Conservation (phyloP, 2,113 vertebrate species). For the Gasterosteus aculeatus region DNA sequence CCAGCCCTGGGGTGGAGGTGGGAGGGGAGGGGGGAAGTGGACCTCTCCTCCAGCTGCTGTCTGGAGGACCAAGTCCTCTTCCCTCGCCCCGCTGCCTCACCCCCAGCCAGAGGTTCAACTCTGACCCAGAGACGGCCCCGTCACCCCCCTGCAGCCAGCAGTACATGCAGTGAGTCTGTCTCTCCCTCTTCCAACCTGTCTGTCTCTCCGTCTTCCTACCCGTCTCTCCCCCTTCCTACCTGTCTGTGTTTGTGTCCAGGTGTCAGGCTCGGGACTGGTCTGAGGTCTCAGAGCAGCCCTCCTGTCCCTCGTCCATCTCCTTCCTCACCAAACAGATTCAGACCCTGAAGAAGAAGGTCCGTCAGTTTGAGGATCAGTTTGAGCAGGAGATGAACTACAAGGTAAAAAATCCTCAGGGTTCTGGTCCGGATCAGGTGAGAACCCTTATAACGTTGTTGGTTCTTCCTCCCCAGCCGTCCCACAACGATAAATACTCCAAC, state of each 20-base stretch:
- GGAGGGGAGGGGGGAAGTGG: constrained; percentile 73
- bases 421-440: too few relatives aligned
- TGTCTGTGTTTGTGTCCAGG: constrained; percentile 42
- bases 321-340: constrained; percentile 93
- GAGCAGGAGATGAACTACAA: constrained; percentile 94
- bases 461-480: constrained; percentile 84
- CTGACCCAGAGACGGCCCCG: constrained; percentile 91
- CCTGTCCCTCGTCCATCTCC: constrained; percentile 81
- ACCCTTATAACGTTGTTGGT: too few relatives aligned
- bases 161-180: constrained; percentile 87
- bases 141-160: constrained; percentile 93
- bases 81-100: constrained; percentile 91
- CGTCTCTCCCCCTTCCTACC: neutral
- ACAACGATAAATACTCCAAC: constrained; percentile 93
- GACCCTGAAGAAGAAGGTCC: constrained; percentile 90
- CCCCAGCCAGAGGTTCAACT: constrained; percentile 92
- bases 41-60: constrained; percentile 87
- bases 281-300: constrained; percentile 77
- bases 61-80: constrained; percentile 88
- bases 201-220: neutral
- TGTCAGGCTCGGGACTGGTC: constrained; percentile 71
- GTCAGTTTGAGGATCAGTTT: constrained; percentile 94
- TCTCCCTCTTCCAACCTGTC: neutral
- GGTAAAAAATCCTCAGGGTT: constrained; percentile 68
- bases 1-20: constrained; percentile 39